Conservation (phyloP, 2,888 invertebrate genomes). For the Argyresthia goedartella region DNA sequence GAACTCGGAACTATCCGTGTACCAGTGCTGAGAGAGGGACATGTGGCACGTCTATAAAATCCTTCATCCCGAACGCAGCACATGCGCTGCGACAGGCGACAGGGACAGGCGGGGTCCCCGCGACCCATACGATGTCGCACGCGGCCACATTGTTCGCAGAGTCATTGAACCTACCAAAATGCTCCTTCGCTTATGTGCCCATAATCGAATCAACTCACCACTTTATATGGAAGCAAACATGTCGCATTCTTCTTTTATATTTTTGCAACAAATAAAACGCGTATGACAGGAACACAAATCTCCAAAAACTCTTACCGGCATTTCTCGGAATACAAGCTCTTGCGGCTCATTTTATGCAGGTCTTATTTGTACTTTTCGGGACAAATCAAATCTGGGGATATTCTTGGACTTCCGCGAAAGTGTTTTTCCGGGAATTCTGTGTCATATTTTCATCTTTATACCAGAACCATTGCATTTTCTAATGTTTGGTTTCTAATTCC, state of each 20-base stretch:
- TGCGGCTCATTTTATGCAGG: not conserved
- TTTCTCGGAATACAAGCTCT: conserved; percentile 18
- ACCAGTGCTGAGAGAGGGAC: too few species aligned
- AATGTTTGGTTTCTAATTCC: conserved; percentile 30
- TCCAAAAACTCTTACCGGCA: conserved; percentile 19
- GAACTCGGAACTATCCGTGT: too few species aligned
- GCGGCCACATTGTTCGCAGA: conserved; percentile 26
- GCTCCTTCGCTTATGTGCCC: conserved; percentile 59
- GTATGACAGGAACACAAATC: conserved; percentile 31
- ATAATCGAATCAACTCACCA: conserved; percentile 59
- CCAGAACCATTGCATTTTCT: conserved; percentile 10
- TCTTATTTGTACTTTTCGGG: not conserved
- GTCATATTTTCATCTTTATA: too few species aligned
- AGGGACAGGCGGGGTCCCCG: conserved; percentile 43
- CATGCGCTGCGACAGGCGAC: conserved; percentile 20
- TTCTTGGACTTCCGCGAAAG: not conserved
- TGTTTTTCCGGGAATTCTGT: not conserved
- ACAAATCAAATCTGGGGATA: not conserved
- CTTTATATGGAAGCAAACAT: conserved; percentile 56
- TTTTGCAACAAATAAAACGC: conserved; percentile 43
- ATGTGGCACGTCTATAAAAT: too few species aligned
- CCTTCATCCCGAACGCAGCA: too few species aligned
- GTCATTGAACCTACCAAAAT: conserved; percentile 68
- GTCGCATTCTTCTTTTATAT: conserved; percentile 41
- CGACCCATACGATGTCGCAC: conserved; percentile 30